Base-by-base conservation (phyloP, 2,888 invertebrate genomes). In the Drosophila testacea region DNA sequence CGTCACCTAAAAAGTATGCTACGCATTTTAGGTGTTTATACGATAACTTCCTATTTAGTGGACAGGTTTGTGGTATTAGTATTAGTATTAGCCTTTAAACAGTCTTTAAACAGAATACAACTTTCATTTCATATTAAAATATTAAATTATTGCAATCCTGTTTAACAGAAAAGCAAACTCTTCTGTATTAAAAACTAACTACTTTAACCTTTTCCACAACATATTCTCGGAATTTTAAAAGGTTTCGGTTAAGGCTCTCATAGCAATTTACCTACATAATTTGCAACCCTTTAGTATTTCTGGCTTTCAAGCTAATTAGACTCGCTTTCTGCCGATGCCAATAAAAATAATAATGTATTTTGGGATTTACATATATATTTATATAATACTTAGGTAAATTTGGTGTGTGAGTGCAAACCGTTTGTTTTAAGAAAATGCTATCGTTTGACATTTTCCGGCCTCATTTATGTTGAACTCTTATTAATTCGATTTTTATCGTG, bases 401-500 rank as follows among this genome's bases (percentile, higher is more conserved):
- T 46, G 38, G 22, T 55, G 30, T 51, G 42, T 30, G 27, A 11
- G 28, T 36, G 36, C 36, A 38, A 5, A 38, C 16, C 13, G 44
- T 41, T 56, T 38, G 50, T 52, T 36, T 13, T 22, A 60, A 61
- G 65, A 52, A 60, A 44, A 63, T 28, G 55, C 64, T 62, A 52
- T 64, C 52, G 72, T 46, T 67, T 84, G 85, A 84, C 88, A 83
- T 88, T 90, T 86, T 73, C 67, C 69, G 52, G 70, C 69, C 82
- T 84, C 91, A 88, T 89, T 90, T 88, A 88, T 88, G 86, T 74
- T 90, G 84, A 90, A 90, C 90, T 90, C 89, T 91, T 92, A 92
- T 92, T 92, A 92, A 92, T 92, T 91, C 89, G 91, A 88, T 90
- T 91, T 92, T 91, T 92, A 92, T 92, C 87, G 92, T 85, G 81